These are phyloP conservation scores for Staurois parvus DNA, from an alignment of 2,797 vertebrate genomes.

Conservation along the genomic window DNA sequence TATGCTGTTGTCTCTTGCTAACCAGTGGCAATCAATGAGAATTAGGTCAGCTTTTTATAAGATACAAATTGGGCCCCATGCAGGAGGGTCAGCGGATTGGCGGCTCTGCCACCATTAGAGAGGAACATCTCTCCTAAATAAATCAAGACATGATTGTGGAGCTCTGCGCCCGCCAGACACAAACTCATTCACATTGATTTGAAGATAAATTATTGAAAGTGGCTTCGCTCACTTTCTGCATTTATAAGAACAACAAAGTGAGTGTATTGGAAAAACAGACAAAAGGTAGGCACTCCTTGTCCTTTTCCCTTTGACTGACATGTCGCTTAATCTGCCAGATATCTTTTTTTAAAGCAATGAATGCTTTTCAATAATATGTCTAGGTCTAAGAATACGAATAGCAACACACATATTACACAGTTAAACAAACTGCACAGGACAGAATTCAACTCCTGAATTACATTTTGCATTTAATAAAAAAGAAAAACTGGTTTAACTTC, in stretches of 20 bases:
- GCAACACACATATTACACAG: neutral
- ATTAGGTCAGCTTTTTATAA: constrained; percentile 76
- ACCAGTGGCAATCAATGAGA: constrained; percentile 78
- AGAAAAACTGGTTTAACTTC: neutral
- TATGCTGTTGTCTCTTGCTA: constrained; percentile 67
- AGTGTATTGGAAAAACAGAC: constrained; percentile 65
- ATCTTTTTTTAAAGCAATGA: constrained; percentile 3
- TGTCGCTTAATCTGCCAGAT: constrained; percentile 43
- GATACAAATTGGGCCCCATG: constrained; percentile 75
- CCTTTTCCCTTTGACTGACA: constrained; percentile 62
- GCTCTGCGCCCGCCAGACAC: constrained; percentile 73
- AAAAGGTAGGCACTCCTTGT: constrained; percentile 36
- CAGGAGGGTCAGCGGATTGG: constrained; percentile 70
- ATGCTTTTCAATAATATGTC: neutral
- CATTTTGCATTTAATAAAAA: no score
- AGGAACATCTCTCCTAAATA: constrained; percentile 81
- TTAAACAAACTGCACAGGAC: neutral
- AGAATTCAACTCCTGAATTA: neutral
- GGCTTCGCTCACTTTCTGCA: constrained; percentile 76
- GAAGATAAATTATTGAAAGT: constrained; percentile 82
- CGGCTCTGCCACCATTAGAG: constrained; percentile 70
- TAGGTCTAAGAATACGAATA: constrained; percentile 6
- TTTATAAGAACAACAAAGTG: constrained; percentile 73
- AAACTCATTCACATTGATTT: constrained; percentile 84
- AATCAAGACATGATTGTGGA: constrained; percentile 81